A percentile compares a stretch with the other conserved stretches of the same genome.
These are phyloP conservation scores for Drepanosiphum platanoidis DNA, from an alignment of 2,888 invertebrate species.

Conservation along the genomic window DNA sequence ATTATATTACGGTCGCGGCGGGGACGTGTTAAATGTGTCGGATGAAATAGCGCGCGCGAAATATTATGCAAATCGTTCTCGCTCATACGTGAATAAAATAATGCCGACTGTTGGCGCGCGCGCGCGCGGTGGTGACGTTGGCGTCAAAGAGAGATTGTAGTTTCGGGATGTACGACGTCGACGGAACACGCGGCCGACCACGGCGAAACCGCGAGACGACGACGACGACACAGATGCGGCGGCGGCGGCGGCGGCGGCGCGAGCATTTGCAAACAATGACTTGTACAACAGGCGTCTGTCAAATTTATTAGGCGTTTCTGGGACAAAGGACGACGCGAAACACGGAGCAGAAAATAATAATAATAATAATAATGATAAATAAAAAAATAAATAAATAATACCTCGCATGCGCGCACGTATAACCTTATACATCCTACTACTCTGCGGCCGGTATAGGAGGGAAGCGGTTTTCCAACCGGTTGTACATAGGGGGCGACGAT, in stretches of 20 bases:
- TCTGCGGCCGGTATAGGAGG: background rate
- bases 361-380: background rate
- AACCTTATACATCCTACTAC: background rate
- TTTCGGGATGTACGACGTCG: background rate
- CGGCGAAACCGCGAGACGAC: background rate
- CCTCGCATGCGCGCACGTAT: background rate
- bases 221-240: background rate
- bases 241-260: conserved; percentile 25
- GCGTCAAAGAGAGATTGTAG: conserved; percentile 37
- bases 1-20: background rate
- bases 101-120: background rate
- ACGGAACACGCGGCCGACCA: background rate
- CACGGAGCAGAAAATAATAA: background rate
- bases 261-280: conserved; percentile 61
- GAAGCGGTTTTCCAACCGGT: conserved; percentile 54
- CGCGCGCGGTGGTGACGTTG: background rate
- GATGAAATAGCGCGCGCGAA: background rate
- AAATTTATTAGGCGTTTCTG: conserved; percentile 62
- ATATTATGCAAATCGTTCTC: background rate
- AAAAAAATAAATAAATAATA: conserved; percentile 11
- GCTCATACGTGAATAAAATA: too few relatives aligned
- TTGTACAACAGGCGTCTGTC: conserved; percentile 61
- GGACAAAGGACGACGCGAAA: conserved; percentile 53
- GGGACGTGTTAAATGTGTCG: background rate
- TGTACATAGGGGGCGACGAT: background rate